phyloP scores from a whole-genome alignment of 30 jellyfish, hydroid and myxozoan genomes.

The Hydra vulgaris region DNA sequence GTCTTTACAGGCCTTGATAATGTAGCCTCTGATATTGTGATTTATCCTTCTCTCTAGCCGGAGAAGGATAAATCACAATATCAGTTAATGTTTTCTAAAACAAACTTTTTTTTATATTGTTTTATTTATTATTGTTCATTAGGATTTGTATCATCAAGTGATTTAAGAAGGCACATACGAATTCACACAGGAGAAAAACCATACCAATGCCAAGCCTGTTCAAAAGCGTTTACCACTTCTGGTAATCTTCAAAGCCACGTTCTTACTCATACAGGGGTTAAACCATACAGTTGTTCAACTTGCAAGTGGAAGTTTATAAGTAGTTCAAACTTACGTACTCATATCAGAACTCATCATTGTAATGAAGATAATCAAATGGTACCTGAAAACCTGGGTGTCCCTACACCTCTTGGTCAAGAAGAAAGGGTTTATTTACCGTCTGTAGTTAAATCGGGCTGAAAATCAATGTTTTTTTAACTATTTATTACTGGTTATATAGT shows the following conservation, averaged over 20 bases:
- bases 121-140: too few species aligned
- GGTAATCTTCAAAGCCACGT: slow-evolving; percentile 92
- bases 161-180: slow-evolving; percentile 87
- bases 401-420: slow-evolving; percentile 19
- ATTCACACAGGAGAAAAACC: slow-evolving; percentile 98
- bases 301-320: slow-evolving; percentile 93
- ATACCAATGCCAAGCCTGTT: slow-evolving; percentile 86
- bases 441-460: slow-evolving; percentile 12
- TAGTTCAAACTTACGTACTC: slow-evolving; percentile 77
- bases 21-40: too few species aligned
- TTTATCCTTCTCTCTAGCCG: too few species aligned
- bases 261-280: slow-evolving; percentile 91
- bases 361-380: slow-evolving; percentile 40
- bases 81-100: too few species aligned
- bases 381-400: slow-evolving; percentile 15
- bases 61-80: too few species aligned
- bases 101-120: too few species aligned
- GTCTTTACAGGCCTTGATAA: too few species aligned
- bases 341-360: slow-evolving; percentile 69
- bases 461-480: too few species aligned
- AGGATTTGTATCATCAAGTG: slow-evolving; percentile 86
- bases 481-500: too few species aligned
- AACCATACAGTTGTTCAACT: slow-evolving; percentile 83
- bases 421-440: slow-evolving; percentile 13
- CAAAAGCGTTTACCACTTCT: slow-evolving; percentile 91